A percentile compares a stretch with the other conserved stretches of the same genome.
Conservation (phyloP, 2,113 vertebrate genomes). For the Phycodurus eques region DNA sequence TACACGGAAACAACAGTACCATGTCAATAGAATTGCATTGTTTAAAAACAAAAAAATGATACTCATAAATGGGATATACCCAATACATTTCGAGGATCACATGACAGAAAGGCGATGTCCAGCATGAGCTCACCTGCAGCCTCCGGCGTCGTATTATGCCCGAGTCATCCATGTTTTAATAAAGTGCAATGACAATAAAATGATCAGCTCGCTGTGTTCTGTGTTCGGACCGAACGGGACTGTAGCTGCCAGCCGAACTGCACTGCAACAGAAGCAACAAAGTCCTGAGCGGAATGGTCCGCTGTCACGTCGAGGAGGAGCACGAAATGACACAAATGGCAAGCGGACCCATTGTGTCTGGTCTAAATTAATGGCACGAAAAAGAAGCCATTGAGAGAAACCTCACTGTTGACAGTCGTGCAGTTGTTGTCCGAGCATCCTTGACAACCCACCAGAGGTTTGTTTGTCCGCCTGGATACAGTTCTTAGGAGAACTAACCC, state of each 20-base stretch:
- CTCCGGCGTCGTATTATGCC: slow-evolving; percentile 77
- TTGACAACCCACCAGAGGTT: slow-evolving; percentile 37
- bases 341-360: slow-evolving; percentile 11
- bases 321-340: slow-evolving; percentile 7
- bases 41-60: neutral
- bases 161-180: slow-evolving; percentile 73
- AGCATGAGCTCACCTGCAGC: slow-evolving; percentile 72
- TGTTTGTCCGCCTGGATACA: slow-evolving; percentile 7
- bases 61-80: neutral
- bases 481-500: slow-evolving; percentile 4
- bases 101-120: neutral
- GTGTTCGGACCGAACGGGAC: slow-evolving; percentile 20
- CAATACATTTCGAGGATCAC: neutral
- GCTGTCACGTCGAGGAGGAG: slow-evolving; percentile 43
- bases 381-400: neutral
- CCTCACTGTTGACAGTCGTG: slow-evolving; percentile 16
- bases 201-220: slow-evolving; percentile 6
- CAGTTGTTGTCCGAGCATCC: slow-evolving; percentile 34
- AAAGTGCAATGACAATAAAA: slow-evolving; percentile 13
- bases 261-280: slow-evolving; percentile 13
- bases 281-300: slow-evolving; percentile 26
- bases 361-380: neutral
- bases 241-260: slow-evolving; percentile 28
- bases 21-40: neutral
- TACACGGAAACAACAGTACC: neutral